phyloP scores from a whole-genome alignment of 2,113 vertebrate genomes.

The Pollachius pollachius region DNA sequence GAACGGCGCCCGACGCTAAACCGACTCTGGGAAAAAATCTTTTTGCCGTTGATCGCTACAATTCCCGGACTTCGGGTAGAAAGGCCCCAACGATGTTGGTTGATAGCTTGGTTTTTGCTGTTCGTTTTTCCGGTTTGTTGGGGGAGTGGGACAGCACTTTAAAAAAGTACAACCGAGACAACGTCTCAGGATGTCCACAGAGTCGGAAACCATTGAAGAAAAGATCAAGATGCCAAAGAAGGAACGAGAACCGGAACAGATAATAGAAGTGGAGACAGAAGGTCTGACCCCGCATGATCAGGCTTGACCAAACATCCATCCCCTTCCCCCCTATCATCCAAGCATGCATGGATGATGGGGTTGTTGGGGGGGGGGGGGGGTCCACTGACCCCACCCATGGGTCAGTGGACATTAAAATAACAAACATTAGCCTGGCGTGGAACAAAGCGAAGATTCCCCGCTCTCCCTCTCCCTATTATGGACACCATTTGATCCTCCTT shows the following conservation, averaged over 20 bases:
- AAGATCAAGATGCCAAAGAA: slow-evolving; percentile 11
- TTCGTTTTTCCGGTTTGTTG: too few relatives aligned
- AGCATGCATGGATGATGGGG: slow-evolving; percentile 6
- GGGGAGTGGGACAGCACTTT: too few relatives aligned
- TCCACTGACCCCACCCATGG: background rate
- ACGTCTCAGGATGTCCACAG: background rate
- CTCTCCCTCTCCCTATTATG: slow-evolving; percentile 23
- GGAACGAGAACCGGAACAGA: slow-evolving; percentile 8
- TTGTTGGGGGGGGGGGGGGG: too few relatives aligned
- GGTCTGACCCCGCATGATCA: slow-evolving; percentile 42
- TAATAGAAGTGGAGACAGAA: slow-evolving; percentile 25
- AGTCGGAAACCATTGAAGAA: slow-evolving; percentile 5
- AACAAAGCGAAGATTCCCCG: slow-evolving; percentile 51
- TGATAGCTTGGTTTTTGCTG: too few relatives aligned
- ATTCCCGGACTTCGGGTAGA: too few relatives aligned
- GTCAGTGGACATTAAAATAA: background rate
- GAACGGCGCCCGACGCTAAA: too few relatives aligned
- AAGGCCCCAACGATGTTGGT: too few relatives aligned
- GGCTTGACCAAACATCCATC: slow-evolving; percentile 43
- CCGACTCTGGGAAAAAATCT: too few relatives aligned
- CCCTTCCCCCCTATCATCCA: slow-evolving; percentile 24
- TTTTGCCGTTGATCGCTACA: too few relatives aligned
- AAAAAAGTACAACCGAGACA: too few relatives aligned
- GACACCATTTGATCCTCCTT: slow-evolving; percentile 44
- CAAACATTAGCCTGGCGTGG: slow-evolving; percentile 22